Evolutionary conservation across 2,797 vertebrate genomes (phyloP), one percentile per base, ranked within the genome.

Genomic region (Botia almorhae): DNA sequence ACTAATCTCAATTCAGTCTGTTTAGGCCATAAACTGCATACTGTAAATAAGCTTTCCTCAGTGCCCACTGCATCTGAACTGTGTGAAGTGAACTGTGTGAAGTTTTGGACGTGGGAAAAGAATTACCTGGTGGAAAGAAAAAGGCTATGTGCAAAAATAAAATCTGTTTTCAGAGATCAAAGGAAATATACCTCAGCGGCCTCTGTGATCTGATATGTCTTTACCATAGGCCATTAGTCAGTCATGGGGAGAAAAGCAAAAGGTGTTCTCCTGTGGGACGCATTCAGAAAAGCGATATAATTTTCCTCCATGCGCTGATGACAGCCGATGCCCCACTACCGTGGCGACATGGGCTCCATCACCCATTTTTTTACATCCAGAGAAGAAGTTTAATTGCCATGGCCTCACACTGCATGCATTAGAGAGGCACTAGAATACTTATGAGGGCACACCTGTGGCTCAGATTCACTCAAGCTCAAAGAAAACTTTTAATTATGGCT

Each of bases 401-500:
- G 61, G 67, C 58, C 78, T 85, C 68, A 26, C 55, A 2, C 77
- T 39, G 69, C 81, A 64, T 56, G 71, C 60, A 78, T 79, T 64
- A 73, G 72, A 81, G 74, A 82, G 69, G 64, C 74, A 53, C 61
- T 58, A 64, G 81, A 84, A 85, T 83, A 87, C 80, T 87, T 87
- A 86, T 84, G 76, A 87, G 83, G 69, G 26, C 76, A 51, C 74
- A 75, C 76, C 74, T 74, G 48, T 70, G 83, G 39, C 76, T 74
- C 55, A 39, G 82, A 78, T 76, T 80, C 84, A 84, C 81, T 84
- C 58, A 19, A 83, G 75, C 81, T 81, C 79, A 85, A 78, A 85
- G 81, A 81, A 84, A 87, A 87, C 84, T 87, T 87, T 87, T 87
- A 85, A 85, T 85, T 84, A 87, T 85, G 63, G n/a, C 81, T 84